Evolutionary conservation across 1,140 invertebrate species (phyloP).

Genomic region (Babylonia areolata): DNA sequence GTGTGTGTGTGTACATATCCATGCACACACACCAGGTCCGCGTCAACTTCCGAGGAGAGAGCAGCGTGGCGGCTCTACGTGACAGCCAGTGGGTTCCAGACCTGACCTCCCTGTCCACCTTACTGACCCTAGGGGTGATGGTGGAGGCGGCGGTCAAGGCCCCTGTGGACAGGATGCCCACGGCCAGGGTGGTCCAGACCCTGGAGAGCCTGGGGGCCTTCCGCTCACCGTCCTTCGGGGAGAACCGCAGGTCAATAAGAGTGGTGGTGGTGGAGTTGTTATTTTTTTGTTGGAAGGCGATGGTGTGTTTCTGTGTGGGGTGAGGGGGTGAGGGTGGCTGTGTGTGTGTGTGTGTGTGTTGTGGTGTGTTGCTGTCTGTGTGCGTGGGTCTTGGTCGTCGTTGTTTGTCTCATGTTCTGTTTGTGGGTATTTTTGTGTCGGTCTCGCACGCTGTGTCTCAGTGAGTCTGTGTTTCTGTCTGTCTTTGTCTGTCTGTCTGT

Average conservation of each 20-base stretch:
- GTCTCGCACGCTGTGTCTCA: no score
- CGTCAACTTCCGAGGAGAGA: not conserved
- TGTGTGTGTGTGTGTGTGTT: no score
- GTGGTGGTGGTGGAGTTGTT: no score
- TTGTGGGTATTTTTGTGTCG: no score
- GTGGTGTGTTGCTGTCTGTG: no score
- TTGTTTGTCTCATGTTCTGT: no score
- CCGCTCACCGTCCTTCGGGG: not conserved
- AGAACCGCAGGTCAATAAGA: not conserved
- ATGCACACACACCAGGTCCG: not conserved
- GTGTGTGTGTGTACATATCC: not conserved
- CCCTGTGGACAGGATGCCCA: not conserved
- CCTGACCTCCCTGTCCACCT: conserved; percentile 3
- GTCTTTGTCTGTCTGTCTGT: no score
- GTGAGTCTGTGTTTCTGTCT: no score
- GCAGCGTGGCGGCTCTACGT: not conserved
- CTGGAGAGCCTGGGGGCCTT: not conserved
- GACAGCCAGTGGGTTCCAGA: not conserved
- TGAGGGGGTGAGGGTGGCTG: no score
- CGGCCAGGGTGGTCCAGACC: not conserved
- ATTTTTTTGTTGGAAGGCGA: no score
- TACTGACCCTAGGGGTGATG: not conserved
- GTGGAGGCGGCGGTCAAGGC: not conserved
- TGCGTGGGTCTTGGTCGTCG: no score
- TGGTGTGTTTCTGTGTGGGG: no score